Evolutionary conservation across 2,888 invertebrate species (phyloP), one percentile per base, ranked within the genome.

Genomic region (Amphipyra berbera): DNA sequence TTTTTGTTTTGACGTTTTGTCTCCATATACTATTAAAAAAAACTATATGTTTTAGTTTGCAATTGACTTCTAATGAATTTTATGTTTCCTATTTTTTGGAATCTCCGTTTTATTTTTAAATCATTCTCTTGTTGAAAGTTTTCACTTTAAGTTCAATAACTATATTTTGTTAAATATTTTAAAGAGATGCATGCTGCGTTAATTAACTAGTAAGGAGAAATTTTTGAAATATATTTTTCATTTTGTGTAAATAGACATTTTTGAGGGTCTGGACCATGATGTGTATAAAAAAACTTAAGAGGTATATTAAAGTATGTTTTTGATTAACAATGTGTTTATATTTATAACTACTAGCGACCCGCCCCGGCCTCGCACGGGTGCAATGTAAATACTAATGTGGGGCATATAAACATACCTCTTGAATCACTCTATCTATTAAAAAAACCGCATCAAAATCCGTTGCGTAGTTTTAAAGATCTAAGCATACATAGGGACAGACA

Each of bases 241-340:
- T 73, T 67, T 77, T 76, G 14, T 83, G 81, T 83, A 81, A 63
- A 82, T 76, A 81, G 61, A 78, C 54, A 47, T 66, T 70, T 67
- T 54, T 60, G 48, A 64, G 61, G 62, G 73, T 78, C 76, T 81
- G 83, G 81, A 83, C 83, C 84, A 83, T 69, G 57, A 66, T 60
- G 48, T 73, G 61, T 63, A 72, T 63, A 73, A 47, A 44, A 49
- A 37, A 53, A 68, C 58, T 65, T 77, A 73, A 81, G 65, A 70
- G 66, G 50, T 67, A 76, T 76, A 78, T 67, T 60, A 68, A 48
- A 68, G 37, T 45, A 73, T 61, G 75, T 78, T 79, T 76, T 56
- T 15, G 33, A 73, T 27, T 15, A 54, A 10, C n/a, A n/a, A 30
- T 42, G n/a, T 60, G n/a, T 68, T 73, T 68, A 1, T 27, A 44